Evolutionary conservation across 1,140 invertebrate species (phyloP), one percentile per base, ranked within the genome.

Genomic region (Manduca sexta): DNA sequence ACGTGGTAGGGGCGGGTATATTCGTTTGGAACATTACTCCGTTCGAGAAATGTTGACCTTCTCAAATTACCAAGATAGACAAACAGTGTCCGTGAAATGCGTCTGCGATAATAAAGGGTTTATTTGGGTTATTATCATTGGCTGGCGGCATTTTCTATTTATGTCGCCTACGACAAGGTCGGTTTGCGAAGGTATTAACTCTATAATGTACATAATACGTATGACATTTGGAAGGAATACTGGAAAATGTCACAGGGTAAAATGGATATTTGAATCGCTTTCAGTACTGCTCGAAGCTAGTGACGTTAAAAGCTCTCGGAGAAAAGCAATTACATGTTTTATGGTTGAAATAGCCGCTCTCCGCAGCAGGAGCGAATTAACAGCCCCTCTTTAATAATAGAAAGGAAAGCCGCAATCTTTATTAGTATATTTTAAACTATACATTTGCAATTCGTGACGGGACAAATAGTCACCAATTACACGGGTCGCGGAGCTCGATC

Each of bases 1-100:
- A n/a, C n/a, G n/a, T n/a, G n/a, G n/a, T 3, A 5, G 4, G 0
- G 21, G 8, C 21, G 21, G 8, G 26, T 30, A 18, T 44, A 51
- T 51, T 45, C 45, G 16, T 26, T 14, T n/a, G 13, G 40, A 30
- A 34, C 10, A 45, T 50, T 45, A 40, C 49, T 21, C 8, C n/a
- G 30, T n/a, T n/a, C n/a, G 6, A 31, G 40, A 40, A 51, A 45
- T 45, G 40, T 56, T 56, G 48, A 56, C 42, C 37, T 21, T 21
- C 26, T 29, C 6, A 52, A 26, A 56, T 56, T 39, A 45, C 40
- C n/a, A 39, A 35, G 26, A 29, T 41, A 34, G 49, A 37, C n/a
- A 51, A 44, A 51, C 52, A 37, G 7, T 33, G 12, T 35, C 14
- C 15, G 8, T 11, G 8, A 18, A 16, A 40, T 35, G 33, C 33